phyloP scores from a whole-genome alignment of 2,888 invertebrate genomes.

The Dicranocentrus wangi region DNA sequence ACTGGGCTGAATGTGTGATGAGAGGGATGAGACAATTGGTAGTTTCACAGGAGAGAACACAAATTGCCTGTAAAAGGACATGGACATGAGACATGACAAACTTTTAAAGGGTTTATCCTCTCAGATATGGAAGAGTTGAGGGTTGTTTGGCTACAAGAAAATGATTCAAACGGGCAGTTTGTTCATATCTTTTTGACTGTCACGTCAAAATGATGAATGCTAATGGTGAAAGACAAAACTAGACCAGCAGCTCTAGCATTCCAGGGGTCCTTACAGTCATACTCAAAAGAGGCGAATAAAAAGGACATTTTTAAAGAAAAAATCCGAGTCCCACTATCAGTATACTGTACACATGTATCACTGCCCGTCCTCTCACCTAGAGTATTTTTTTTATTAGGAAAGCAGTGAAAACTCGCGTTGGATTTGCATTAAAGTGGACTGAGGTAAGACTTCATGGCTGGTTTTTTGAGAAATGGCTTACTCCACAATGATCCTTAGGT shows the following conservation, averaged over 20 bases:
- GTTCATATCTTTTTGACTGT: conserved; percentile 52
- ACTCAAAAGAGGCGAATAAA: conserved; percentile 31
- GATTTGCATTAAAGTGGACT: not conserved
- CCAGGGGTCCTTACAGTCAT: conserved; percentile 58
- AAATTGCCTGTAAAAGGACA: conserved; percentile 51
- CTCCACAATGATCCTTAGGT: conserved; percentile 31
- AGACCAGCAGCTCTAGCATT: conserved; percentile 64
- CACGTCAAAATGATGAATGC: conserved; percentile 62
- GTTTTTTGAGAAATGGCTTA: conserved; percentile 29
- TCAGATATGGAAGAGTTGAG: not conserved
- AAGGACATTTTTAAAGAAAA: conserved; percentile 40
- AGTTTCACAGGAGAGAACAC: conserved; percentile 48
- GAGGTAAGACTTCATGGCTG: no score
- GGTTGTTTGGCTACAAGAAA: conserved; percentile 11
- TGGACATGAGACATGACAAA: conserved; percentile 25
- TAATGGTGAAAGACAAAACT: conserved; percentile 67
- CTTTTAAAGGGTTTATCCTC: conserved; percentile 30
- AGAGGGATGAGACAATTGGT: conserved; percentile 54
- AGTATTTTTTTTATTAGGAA: not conserved
- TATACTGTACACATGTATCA: not conserved
- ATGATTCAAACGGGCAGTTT: conserved; percentile 37
- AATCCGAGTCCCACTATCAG: not conserved
- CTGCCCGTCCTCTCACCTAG: not conserved
- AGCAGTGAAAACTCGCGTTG: not conserved
- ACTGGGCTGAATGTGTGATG: conserved; percentile 48